Evolutionary conservation across 2,113 vertebrate genomes (phyloP).

Genomic region (cattle (Bos taurus)): ARS-UCD2.0 NC_037333.1:66896001-66896500

Average conservation of each 20-base stretch:
- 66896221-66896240: background rate
- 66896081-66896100: background rate
- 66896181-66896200: background rate
- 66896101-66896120: background rate
- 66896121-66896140: background rate
- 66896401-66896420: rapidly evolving
- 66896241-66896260: background rate
- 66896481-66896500: background rate
- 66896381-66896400: no score
- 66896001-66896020: background rate
- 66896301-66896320: background rate
- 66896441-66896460: background rate
- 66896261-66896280: background rate
- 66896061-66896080: background rate
- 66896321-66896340: background rate
- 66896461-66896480: background rate
- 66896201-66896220: background rate
- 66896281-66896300: background rate
- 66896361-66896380: background rate
- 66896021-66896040: background rate
- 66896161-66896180: background rate
- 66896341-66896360: background rate
- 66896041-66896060: background rate
- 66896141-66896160: background rate
- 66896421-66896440: background rate